These are phyloP conservation scores for Pelvicachromis taeniatus DNA, from an alignment of 2,113 vertebrate species.

Conservation along the genomic window DNA sequence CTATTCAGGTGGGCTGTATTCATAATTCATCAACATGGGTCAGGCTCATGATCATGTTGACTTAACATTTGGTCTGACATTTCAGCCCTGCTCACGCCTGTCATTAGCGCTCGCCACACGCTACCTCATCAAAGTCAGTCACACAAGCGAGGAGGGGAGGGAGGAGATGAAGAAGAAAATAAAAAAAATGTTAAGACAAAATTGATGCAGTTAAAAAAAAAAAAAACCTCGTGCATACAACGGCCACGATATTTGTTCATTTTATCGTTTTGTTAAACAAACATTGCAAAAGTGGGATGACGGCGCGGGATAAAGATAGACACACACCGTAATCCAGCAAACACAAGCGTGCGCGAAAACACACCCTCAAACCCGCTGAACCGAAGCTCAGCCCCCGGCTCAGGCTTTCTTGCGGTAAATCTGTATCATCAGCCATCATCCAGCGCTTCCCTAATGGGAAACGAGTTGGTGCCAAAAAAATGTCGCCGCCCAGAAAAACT, in stretches of 20 bases:
- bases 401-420: conserved; percentile 24
- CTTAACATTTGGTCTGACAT: conserved; percentile 76
- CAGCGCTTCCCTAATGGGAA: conserved; percentile 28
- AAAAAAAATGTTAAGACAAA: neutral
- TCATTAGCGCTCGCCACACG: conserved; percentile 68
- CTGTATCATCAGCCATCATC: conserved; percentile 33
- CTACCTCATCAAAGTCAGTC: conserved; percentile 59
- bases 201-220: neutral
- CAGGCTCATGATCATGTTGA: conserved; percentile 66
- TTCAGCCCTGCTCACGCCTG: conserved; percentile 55
- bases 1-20: conserved; percentile 55
- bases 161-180: neutral
- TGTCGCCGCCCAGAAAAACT: neutral
- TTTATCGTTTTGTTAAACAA: conserved; percentile 20
- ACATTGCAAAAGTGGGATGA: neutral
- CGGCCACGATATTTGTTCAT: neutral
- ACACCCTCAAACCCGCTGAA: neutral
- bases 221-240: neutral
- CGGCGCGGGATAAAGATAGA: neutral
- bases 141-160: neutral
- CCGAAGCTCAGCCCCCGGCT: neutral
- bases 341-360: neutral
- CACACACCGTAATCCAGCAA: neutral
- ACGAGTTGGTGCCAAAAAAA: conserved; percentile 39
- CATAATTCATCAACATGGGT: conserved; percentile 63